Base-by-base conservation (phyloP, 1,140 invertebrate species). In the Mactra quadrangularis region DNA sequence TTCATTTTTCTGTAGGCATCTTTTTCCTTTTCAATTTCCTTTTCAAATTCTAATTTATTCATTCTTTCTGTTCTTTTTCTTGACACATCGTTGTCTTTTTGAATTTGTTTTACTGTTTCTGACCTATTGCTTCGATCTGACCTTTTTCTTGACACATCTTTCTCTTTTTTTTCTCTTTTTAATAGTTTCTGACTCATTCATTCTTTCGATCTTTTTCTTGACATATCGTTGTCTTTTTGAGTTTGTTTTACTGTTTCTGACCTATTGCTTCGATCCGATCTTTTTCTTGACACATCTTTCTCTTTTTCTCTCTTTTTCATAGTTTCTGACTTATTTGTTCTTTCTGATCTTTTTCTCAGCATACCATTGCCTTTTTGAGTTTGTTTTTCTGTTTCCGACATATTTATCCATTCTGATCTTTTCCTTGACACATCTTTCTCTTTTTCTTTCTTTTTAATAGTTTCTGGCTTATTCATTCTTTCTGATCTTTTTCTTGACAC, bases 1-100 rank as follows among this genome's bases (percentile, higher is more conserved):
- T n/a, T 75, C 52, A 19, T 75, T 59, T 75, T 75, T 57, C 71
- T 75, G 33, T 29, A 35, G 53, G 33, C 71, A 75, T 75, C 53
- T 35, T 29, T 71, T 71, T 71, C 41, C 29, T 71, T 75, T 75
- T 75, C 53, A 59, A 57, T 57, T 35, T 75, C 52, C 25, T 75
- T 75, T 35, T 60, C 52, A 57, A 27, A n/a, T 75, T 75, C 71
- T 57, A 31, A 75, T 29, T 22, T 41, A 41, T 41, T 15, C 6
- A 41, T 41, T 6, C 38, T 52, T 75, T 75, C 19, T 33, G 13
- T 75, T 50, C 33, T 75, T 41, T 75, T 75, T 57, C 71, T 75
- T 17, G n/a, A 35, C 33, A 22, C 71, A 59, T 75, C 53, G 13
- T 29, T 71, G 50, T 71, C 41, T 53, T 71, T 75, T 75, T 75